Evolutionary conservation across 37 sponge, comb jelly and placozoan genomes (phyloP), one percentile per base, ranked within the genome.

Genomic region (Geodia barretti): DNA sequence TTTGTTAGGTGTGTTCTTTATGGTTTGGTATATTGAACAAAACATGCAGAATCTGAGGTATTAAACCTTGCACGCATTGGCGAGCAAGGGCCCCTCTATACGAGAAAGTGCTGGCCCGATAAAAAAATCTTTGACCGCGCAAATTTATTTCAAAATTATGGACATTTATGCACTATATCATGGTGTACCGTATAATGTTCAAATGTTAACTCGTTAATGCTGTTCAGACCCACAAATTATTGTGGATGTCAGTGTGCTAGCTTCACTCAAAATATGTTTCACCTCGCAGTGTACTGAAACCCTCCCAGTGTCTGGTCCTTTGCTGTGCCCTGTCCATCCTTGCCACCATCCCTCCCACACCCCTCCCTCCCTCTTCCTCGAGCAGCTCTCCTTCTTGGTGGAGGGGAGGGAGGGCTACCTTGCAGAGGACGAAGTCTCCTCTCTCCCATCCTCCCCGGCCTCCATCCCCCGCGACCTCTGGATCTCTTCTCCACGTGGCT

Each of bases 351-450:
- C 29, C 60, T 30, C 78, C 39, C 70, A 47, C 62, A 26, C 23
- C 63, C 32, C 42, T 63, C 32, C 61, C 30, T 39, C 62, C 8
- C 78, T 77, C 23, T 42, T 72, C 24, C 34, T 37, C 24, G 63
- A 77, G 24, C 85, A 85, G 78, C 47, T 85, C n/a, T 5, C 42
- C 43, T 77, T 77, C 42, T 72, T 85, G 30, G 39, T 60, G 25
- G 71, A 70, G 43, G 64, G 78, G 0, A n/a, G n/a, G n/a, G 30
- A 29, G n/a, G 3, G 3, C 33, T 68, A 41, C 70, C 62, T 62
- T 9, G 1, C 3, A 19, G 70, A 60, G 20, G 35, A n/a, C n/a
- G n/a, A n/a, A 39, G 72, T 71, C 68, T 23, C 28, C 63, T 3
- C 28, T 26, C 63, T 36, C 29, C 75, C 58, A 9, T 11, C 59